Base-by-base conservation (phyloP, 2,797 vertebrate genomes). In the Meriones psammophilus region DNA sequence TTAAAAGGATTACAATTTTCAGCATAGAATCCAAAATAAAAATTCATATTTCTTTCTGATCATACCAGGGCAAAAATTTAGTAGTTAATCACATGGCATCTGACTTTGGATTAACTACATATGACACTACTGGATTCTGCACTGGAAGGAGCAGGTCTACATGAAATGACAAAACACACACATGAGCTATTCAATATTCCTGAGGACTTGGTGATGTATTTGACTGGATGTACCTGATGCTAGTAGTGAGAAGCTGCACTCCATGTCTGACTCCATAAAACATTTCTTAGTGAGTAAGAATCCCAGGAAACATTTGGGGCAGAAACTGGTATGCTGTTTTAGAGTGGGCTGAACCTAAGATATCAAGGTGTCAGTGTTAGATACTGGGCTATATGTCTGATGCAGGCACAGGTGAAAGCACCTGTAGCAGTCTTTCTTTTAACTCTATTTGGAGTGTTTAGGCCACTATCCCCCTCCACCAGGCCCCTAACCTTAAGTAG, bases 1-100 rank as follows among this genome's bases (percentile, higher is more conserved):
- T 24, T 66, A 24, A 88, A 91, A 92, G 83, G 36, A 79, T 30
- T 78, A 83, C 18, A 80, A 92, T 58, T 69, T 92, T 87, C 64
- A 92, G 79, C 58, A 33, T 62, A 26, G 39, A 76, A 86, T 58
- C 39, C 26, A 56, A 85, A 76, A 87, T 92, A 90, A 89, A 85
- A 56, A 80, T 92, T 80, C 54, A 86, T 3, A 91, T 62, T 50
- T 50, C n/a, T 86, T 24, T 79, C 60, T 94, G 22, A 81, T 89
- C 13, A 17, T 30, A 56, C 6, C 60, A 56, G 73, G 14, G 26
- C 10, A 26, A 80, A 30, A 88, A 46, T 76, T 28, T 26, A 66
- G n/a, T 58, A 86, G 46, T 88, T 83, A 88, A 8, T 83, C 74
- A 58, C 1, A 88, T 20, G 8, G 86, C 36, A 95, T 77, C 26